Base-by-base conservation (phyloP, 1,140 invertebrate genomes). In the Aphelenchoides avenae region DNA sequence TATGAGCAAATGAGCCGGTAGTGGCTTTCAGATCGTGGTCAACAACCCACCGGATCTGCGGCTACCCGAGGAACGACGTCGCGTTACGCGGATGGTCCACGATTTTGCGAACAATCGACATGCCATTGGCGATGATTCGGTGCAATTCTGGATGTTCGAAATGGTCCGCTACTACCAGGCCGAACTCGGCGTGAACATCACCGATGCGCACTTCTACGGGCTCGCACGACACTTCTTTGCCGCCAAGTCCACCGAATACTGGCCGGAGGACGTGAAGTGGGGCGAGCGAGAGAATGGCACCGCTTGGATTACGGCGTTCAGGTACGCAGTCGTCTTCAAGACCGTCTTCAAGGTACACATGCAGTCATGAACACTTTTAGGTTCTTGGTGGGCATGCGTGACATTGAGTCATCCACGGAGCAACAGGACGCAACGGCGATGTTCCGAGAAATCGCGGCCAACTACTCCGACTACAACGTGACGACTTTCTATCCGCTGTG, bases 401-500 rank as follows among this genome's bases (percentile, higher is more conserved):
- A 75, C 50, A 76, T 75, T 51, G 68, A 71, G 9, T 66, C 51
- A 9, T 73, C 75, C 26, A 61, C 62, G 6, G 54, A 77, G 29
- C 73, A 75, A 41, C 60, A 66, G 46, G 73, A 70, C 27, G 69
- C 71, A 15, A 74, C 70, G 20, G 44, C 48, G 15, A 53, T 64
- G 1, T 33, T 71, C 39, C 68, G 71, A n/a, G 71, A 73, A n/a
- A 57, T 92, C 3, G 88, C 89, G 40, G 74, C 84, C 0, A 83
- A 87, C 7, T 89, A 88, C 5, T 82, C 85, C 0, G 20, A 40
- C 11, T 79, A 91, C 13, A 91, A 91, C 63, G 87, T 87, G n/a
- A 91, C 86, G 6, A 88, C 92, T 1, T 93, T 91, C 70, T 89
- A 93, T 81, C 90, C 90, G 0, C 89, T 91, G 65, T 94, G 93